Evolutionary conservation across 2,113 vertebrate genomes (phyloP), one percentile per base, ranked within the genome.

Genomic region (Oophaga pumilio): DNA sequence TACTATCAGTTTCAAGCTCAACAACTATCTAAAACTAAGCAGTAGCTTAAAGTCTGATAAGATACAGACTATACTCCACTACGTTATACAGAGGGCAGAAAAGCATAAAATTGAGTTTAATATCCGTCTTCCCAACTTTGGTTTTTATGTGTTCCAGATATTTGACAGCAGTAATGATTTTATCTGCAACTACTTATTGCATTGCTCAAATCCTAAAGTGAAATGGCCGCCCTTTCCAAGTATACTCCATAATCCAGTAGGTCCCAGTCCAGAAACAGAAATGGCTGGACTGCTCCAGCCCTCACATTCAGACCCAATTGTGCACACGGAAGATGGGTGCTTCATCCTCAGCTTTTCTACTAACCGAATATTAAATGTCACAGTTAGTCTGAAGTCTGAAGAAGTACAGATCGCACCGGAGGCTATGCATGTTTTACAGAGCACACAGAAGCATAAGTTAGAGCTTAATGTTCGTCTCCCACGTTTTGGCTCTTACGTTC

Each of bases 111-210:
- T 90, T 33, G 90, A 91, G 33, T 90, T 92, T 49, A 85, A 59
- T 49, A 77, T 91, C 49, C 87, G 89, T 49, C 77, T 92, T 10
- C 91, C 91, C 0, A 85, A 82, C 13, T 52, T 85, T 14, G 91
- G 90, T 8, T 28, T 88, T 43, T 92, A 91, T 69, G 81, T 89
- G 18, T 87, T 92, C 43, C 64, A 71, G 12, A 89, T 92, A 59
- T 92, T 89, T 85, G 87, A 59, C 53, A 85, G 64, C 8, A 73
- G 9, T 49, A 83, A 66, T 18, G 57, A 52, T 2, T 91, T 87
- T 17, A 50, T 90, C 28, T 91, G 91, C 57, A 91, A 89, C 85
- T 92, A 92, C 59, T 66, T 92, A 20, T 85, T 92, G 68, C 90
- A 86, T 17, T 91, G 91, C 26, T 85, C 71, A 43, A 90, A 90